Conservation (phyloP, 2,797 vertebrate genomes). For the Macrochelys suwanniensis region DNA sequence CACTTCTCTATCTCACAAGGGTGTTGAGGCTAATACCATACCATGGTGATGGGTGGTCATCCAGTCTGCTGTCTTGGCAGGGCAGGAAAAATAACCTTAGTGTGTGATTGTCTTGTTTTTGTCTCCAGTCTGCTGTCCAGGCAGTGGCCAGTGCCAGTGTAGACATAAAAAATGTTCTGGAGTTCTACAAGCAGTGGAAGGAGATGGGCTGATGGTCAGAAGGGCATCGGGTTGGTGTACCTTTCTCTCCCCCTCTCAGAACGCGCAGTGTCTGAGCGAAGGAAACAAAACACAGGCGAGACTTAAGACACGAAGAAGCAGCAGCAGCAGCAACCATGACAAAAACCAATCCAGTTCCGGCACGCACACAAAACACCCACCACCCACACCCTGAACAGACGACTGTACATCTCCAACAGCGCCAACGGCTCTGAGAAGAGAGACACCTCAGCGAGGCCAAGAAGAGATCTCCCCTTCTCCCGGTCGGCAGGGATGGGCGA, state of each 20-base stretch:
- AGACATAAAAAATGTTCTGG: slow-evolving; percentile 94
- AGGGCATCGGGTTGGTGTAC: slow-evolving; percentile 61
- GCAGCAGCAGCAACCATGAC: slow-evolving; percentile 43
- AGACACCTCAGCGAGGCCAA: slow-evolving; percentile 23
- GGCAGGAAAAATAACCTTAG: neutral
- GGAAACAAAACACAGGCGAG: slow-evolving; percentile 49
- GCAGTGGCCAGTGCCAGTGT: slow-evolving; percentile 88
- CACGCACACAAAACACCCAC: slow-evolving; percentile 34
- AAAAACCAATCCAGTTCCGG: neutral
- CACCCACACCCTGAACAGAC: slow-evolving; percentile 1
- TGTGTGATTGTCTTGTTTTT: neutral
- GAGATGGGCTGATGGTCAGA: slow-evolving; percentile 93
- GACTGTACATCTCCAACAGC: neutral
- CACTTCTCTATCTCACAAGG: neutral
- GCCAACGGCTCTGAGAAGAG: slow-evolving; percentile 59
- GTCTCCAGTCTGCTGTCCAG: slow-evolving; percentile 88
- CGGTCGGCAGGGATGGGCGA: slow-evolving; percentile 34
- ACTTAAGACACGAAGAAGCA: slow-evolving; percentile 58
- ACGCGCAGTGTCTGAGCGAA: slow-evolving; percentile 61
- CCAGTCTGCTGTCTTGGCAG: neutral
- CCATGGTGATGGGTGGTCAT: neutral
- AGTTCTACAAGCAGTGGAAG: slow-evolving; percentile 99
- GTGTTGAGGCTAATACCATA: neutral
- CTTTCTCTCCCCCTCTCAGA: slow-evolving; percentile 70
- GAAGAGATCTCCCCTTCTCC: slow-evolving; percentile 60